Evolutionary conservation across 1,140 invertebrate species (phyloP).

Genomic region (Chlorops oryzae): DNA sequence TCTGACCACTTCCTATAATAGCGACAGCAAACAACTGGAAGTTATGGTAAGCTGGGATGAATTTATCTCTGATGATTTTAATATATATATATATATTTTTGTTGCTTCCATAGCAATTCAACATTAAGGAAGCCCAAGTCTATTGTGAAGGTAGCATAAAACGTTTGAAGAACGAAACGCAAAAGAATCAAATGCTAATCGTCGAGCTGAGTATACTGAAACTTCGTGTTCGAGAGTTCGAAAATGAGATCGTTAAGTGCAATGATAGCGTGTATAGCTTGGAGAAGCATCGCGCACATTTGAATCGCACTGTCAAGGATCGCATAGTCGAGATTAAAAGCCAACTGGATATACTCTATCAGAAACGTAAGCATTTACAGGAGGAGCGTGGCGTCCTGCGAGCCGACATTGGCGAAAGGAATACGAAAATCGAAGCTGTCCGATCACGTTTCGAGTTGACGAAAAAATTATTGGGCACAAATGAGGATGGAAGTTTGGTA

Average conservation of each 20-base stretch:
- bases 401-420: constrained; percentile 50
- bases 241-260: constrained; percentile 52
- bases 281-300: constrained; percentile 54
- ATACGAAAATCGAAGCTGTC: constrained; percentile 53
- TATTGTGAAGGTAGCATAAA: constrained; percentile 54
- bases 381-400: constrained; percentile 54
- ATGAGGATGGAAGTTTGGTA: constrained; percentile 52
- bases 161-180: constrained; percentile 48
- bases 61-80: constrained; percentile 18
- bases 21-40: constrained; percentile 29
- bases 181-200: constrained; percentile 52
- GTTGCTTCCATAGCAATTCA: constrained; percentile 40
- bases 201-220: constrained; percentile 58
- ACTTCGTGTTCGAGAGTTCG: constrained; percentile 53
- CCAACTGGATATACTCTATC: constrained; percentile 52
- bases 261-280: constrained; percentile 54
- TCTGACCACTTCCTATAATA: constrained; percentile 44
- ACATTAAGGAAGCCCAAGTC: constrained; percentile 48
- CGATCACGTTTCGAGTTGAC: constrained; percentile 48
- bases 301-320: constrained; percentile 57
- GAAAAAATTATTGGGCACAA: constrained; percentile 47
- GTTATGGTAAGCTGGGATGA: constrained; percentile 16
- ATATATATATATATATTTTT: constrained; percentile 26
- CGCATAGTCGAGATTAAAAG: constrained; percentile 54
- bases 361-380: constrained; percentile 51